Evolutionary conservation across 2,888 invertebrate genomes (phyloP), one percentile per base, ranked within the genome.

Genomic region (Eilema sororculum): DNA sequence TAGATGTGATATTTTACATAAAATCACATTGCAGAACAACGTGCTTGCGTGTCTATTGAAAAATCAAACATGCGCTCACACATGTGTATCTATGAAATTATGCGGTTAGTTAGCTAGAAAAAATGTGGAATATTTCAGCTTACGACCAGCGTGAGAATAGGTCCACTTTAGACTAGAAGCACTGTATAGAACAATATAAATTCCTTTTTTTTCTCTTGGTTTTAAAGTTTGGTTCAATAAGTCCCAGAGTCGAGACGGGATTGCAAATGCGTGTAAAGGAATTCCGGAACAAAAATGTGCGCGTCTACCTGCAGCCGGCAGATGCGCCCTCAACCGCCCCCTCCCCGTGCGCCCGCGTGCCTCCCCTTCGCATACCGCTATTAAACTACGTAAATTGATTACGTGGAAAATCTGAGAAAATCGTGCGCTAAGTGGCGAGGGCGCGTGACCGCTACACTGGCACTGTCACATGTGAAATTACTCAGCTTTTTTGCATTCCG

Each of bases 351-450:
- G 69, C 80, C 78, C 68, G 80, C 80, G 76, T 73, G 46, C 75
- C 69, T 76, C 78, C 79, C 81, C 82, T 70, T 78, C 84, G 85
- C 89, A 87, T 89, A 86, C 90, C 88, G 78, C 82, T 85, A 86
- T 87, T 84, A 85, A 89, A 89, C 86, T 86, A 86, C 89, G 91
- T 91, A 91, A 94, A 94, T 92, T 92, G 91, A 91, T 93, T 94
- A 93, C 91, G 88, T 89, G 92, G 93, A 94, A 94, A 94, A 94
- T 91, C 90, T 88, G 89, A 92, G 94, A 92, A 94, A 94, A 94
- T 90, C 87, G 84, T 89, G 81, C 85, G 86, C 84, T 89, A 93
- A 92, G 85, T 89, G 89, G 86, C 78, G 77, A 76, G 78, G 77
- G 85, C 85, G 86, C 87, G 87, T 89, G 87, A 87, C 87, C 86